Base-by-base conservation (phyloP, 2,113 vertebrate genomes). In the Crotalus helleri region DNA sequence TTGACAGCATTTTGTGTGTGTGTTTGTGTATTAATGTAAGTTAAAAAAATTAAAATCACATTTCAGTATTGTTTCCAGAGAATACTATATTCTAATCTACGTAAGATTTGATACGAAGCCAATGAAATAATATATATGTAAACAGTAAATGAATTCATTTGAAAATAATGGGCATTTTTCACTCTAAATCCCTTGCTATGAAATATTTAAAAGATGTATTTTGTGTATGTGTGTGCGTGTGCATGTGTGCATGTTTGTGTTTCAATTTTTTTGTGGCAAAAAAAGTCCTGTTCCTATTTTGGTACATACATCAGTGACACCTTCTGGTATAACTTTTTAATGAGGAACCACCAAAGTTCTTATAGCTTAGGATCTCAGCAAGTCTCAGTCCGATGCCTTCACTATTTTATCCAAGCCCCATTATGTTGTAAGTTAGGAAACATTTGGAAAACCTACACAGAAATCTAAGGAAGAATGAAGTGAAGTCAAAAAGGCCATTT, bases 101-200 rank as follows among this genome's bases (percentile, higher is more conserved):
- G 33, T 21, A 0, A 44, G 17, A 81, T 1, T 44, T 3, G 3
- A 44, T 1, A 44, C 1, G 1, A 44, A 81, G 1, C 74, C 33
- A 81, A 44, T 21, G 3, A 81, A 81, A 81, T 8, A 0, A 44
- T 81, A 44, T 21, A 19, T 44, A 44, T 44, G 33, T 81, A 81
- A 81, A 44, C 2, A 44, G 19, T 44, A 44, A 81, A 7, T 10
- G 17, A 7, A 81, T 81, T 81, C 33, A 81, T 44, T 44, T 39
- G 69, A 81, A 81, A 81, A 81, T 17, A 39, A 81, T 39, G 15
- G 19, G 33, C 39, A 39, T 81, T 39, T 81, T 44, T 81, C 17
- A 10, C 33, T 81, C 33, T 81, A 81, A 81, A 81, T 81, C 39
- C 55, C 19, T 81, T 81, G 74, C 17, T 21, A 44, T 81, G 3